Base-by-base conservation (phyloP, 2,113 vertebrate genomes). In the Pelodiscus sinensis region DNA sequence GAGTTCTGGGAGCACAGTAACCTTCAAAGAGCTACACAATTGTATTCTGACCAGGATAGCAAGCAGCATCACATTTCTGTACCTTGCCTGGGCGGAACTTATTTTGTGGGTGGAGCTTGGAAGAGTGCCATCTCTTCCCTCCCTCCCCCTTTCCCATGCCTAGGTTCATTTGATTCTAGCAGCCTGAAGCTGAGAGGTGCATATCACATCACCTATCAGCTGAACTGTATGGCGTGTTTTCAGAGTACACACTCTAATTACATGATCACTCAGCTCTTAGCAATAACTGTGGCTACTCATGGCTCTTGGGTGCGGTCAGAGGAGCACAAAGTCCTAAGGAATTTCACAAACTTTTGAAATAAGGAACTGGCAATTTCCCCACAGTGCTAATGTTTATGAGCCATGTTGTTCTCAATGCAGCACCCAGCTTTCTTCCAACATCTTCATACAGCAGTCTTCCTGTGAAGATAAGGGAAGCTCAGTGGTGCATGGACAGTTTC, bases 401-500 rank as follows among this genome's bases (percentile, higher is more conserved):
- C 9, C 44, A 19, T 80, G 16, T 2, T 92, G 79, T n/a, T 92
- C 62, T 22, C 78, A 79, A 58, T 78, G 35, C 56, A 78, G 92
- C 78, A 90, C 73, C 89, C 88, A 84, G 62, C 90, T 89, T 50
- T 38, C 90, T 73, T 68, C 84, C 90, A 95, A 82, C 3, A 71
- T 54, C 88, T 57, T 31, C 38, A 22, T 65, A 92, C 57, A 85
- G 78, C 71, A 77, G 52, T 38, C 71, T 90, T 92, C 92, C 52
- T 88, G 93, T 90, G 82, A 94, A 95, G 92, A 38, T 24, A 13
- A 93, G 78, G 52, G 65, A 29, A 94, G 56, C 86, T 96, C 92
- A 92, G 94, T 95, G 84, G 88, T 6, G 44, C 56, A 85, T 6
- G 79, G 95, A 85, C 9, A 92, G 50, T 82, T 96, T 93, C 89